A percentile compares a stretch with the other conserved stretches of the same genome.
These are phyloP conservation scores for Molanna angustata DNA, from an alignment of 2,888 invertebrate species.

Conservation along the genomic window DNA sequence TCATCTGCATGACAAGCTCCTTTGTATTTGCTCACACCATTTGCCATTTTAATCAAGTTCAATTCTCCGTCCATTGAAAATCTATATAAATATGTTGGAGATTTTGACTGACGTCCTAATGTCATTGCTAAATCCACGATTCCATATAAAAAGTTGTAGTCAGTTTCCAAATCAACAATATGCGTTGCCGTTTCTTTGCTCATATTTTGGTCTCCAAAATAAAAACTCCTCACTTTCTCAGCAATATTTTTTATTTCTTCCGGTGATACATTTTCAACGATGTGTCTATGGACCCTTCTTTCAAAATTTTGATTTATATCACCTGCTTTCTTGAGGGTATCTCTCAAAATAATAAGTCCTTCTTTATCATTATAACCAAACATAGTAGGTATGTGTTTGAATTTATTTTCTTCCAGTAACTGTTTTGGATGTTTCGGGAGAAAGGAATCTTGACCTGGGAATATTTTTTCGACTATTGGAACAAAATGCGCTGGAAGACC, in stretches of 20 bases:
- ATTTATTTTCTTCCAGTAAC: conserved; percentile 13
- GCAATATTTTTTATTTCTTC: conserved; percentile 40
- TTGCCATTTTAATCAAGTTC: conserved; percentile 18
- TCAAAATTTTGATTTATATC: conserved; percentile 39
- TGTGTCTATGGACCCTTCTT: conserved; percentile 46
- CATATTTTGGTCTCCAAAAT: conserved; percentile 42
- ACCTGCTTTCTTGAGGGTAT: conserved; percentile 28
- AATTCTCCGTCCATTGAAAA: conserved; percentile 24
- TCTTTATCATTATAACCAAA: conserved; percentile 25
- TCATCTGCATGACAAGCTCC: conserved; percentile 29
- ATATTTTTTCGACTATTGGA: conserved; percentile 26
- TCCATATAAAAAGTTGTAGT: conserved; percentile 18
- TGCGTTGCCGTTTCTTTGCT: conserved; percentile 34
- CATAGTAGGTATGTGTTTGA: conserved; percentile 19
- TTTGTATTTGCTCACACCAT: background rate
- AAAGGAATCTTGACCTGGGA: conserved; percentile 21
- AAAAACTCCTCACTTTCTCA: conserved; percentile 41
- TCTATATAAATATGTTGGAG: conserved; percentile 24
- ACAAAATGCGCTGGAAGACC: conserved; percentile 23
- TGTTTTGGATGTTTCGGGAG: conserved; percentile 12
- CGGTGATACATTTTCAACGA: conserved; percentile 42
- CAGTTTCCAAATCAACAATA: conserved; percentile 24
- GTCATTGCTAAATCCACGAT: conserved; percentile 16
- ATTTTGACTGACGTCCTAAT: background rate
- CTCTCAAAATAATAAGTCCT: conserved; percentile 14